Evolutionary conservation across 2,888 invertebrate species (phyloP), one percentile per base, ranked within the genome.

Genomic region (Tineola bisselliella): DNA sequence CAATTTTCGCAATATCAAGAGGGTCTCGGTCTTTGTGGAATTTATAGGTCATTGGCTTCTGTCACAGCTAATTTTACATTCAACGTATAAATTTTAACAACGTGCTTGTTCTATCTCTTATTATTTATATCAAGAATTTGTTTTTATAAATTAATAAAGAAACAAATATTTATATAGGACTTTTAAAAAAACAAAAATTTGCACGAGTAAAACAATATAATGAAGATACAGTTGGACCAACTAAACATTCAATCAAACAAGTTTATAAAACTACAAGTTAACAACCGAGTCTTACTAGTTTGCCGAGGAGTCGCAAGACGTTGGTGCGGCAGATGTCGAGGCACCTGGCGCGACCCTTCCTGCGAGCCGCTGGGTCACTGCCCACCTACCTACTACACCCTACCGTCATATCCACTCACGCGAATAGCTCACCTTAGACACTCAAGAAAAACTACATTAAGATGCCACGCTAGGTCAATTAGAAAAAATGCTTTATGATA

Each of bases 271-370:
- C 43, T 43, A n/a, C 43, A 43, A 3, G 43, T 12, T 43, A 43
- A 43, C 43, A 43, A 43, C 13, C 43, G 43, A 43, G 43, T 12
- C 43, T 10, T 43, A 43, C 43, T 43, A 10, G 48, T 48, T 48
- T 15, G 54, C 48, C 13, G 15, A 48, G 48, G 19, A 25, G 25
- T 31, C 31, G 57, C 56, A 61, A 56, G 70, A 68, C 66, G 48
- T 44, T 15, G 69, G 67, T 66, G 70, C 82, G 83, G 83, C 87
- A 87, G 87, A 84, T 87, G 87, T 75, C 75, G 67, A 65, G 75
- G 71, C 87, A 87, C 86, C 87, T 87, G 87, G 87, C 80, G 76
- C 75, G 82, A 78, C 84, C 84, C 83, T 84, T 82, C 66, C 66
- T 69, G 67, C 68, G 66, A 12, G 48, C n/a, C 56, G 33, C 64